These are phyloP conservation scores for Gortyna flavago DNA, from an alignment of 2,888 invertebrate genomes.

Conservation along the genomic window DNA sequence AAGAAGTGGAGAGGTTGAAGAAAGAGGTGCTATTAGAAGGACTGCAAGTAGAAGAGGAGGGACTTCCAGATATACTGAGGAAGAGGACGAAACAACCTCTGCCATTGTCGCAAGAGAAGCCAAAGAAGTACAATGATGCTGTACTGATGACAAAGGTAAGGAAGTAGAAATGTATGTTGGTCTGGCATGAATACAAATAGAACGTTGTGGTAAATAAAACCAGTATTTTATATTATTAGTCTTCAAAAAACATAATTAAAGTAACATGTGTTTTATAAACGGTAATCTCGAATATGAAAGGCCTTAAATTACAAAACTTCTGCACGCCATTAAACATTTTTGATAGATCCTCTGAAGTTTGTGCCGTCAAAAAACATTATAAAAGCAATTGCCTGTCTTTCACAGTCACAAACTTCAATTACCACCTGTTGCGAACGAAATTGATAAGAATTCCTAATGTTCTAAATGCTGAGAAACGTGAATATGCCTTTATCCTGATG, in stretches of 20 bases:
- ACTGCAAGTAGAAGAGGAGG: slow-evolving; percentile 95
- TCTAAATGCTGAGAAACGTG: neutral
- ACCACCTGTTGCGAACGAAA: slow-evolving; percentile 51
- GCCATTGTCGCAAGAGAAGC: slow-evolving; percentile 84
- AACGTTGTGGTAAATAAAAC: neutral
- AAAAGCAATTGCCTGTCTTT: slow-evolving; percentile 52
- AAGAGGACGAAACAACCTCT: slow-evolving; percentile 93
- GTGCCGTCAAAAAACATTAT: slow-evolving; percentile 25
- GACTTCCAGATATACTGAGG: slow-evolving; percentile 93
- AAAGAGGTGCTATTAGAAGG: slow-evolving; percentile 95
- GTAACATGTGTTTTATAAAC: neutral
- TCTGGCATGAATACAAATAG: neutral
- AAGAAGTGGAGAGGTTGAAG: slow-evolving; percentile 95
- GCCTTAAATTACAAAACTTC: slow-evolving; percentile 14
- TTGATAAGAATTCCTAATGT: slow-evolving; percentile 29
- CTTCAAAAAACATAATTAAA: slow-evolving; percentile 1
- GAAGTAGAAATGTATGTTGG: neutral
- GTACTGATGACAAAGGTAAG: slow-evolving; percentile 84
- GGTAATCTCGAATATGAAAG: slow-evolving; percentile 17
- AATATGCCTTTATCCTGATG: neutral
- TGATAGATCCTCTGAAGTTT: slow-evolving; percentile 36
- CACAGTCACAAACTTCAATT: slow-evolving; percentile 45
- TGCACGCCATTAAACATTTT: slow-evolving; percentile 14
- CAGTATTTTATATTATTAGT: too few relatives aligned
- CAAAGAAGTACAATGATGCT: slow-evolving; percentile 88